Percentiles rank a stretch among this genome's conserved stretches.
Conservation (phyloP, 2,113 vertebrate genomes). For the Chionis minor region DNA sequence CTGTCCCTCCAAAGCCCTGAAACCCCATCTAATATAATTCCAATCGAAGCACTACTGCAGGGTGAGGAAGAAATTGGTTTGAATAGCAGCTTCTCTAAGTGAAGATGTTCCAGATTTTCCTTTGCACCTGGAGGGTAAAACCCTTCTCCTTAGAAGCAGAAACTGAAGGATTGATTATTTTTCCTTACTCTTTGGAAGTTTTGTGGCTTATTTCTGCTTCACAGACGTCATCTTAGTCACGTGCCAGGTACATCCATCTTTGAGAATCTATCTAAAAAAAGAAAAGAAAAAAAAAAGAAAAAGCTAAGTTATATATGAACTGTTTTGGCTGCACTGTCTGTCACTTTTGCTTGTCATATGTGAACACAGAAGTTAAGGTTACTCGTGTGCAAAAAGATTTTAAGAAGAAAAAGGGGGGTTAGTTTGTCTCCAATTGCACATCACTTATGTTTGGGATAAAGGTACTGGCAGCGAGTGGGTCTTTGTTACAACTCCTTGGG, state of each 20-base stretch:
- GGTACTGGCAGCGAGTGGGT: slow-evolving; percentile 62
- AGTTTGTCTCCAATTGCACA: slow-evolving; percentile 74
- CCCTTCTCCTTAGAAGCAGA: slow-evolving; percentile 60
- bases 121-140: slow-evolving; percentile 60
- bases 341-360: slow-evolving; percentile 81
- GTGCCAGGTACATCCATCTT: slow-evolving; percentile 76
- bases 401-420: slow-evolving; percentile 59
- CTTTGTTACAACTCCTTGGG: slow-evolving; percentile 50
- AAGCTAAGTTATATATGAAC: slow-evolving; percentile 78
- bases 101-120: slow-evolving; percentile 59
- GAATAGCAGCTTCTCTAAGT: slow-evolving; percentile 75
- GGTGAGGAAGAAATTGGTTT: slow-evolving; percentile 86
- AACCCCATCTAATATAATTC: slow-evolving; percentile 77
- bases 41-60: slow-evolving; percentile 89
- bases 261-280: slow-evolving; percentile 69
- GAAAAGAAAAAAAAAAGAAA: slow-evolving; percentile 33
- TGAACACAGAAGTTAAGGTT: slow-evolving; percentile 78
- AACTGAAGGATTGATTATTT: slow-evolving; percentile 69
- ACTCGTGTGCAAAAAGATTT: slow-evolving; percentile 75
- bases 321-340: slow-evolving; percentile 83
- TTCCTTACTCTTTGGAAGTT: slow-evolving; percentile 63
- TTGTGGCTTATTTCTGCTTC: slow-evolving; percentile 70
- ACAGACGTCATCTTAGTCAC: slow-evolving; percentile 73
- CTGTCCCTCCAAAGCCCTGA: slow-evolving; percentile 89
- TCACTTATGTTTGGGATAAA: slow-evolving; percentile 48